Percentiles rank a stretch among this genome's conserved stretches.
Conservation (phyloP, 2,113 vertebrate genomes). For the Gavia stellata region DNA sequence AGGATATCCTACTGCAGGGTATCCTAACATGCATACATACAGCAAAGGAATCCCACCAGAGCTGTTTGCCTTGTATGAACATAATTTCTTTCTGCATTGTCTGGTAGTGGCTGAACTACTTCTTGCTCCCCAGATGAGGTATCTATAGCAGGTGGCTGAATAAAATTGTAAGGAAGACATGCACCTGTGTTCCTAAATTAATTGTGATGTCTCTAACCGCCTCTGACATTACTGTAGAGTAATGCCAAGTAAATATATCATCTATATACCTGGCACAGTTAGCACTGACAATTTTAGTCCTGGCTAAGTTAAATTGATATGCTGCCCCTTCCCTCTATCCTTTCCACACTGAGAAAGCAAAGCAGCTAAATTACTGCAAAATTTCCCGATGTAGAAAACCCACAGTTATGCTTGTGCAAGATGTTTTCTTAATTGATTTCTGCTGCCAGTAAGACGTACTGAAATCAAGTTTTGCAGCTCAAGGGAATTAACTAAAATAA, state of each 20-base stretch:
- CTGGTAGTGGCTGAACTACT: not conserved
- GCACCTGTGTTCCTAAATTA: not conserved
- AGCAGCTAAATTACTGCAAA: not conserved
- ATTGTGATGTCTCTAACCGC: not conserved
- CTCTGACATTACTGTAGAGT: not conserved
- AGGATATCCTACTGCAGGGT: not conserved
- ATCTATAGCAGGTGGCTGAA: not conserved
- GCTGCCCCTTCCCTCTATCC: not conserved
- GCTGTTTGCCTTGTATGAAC: not conserved
- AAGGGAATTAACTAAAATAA: slow-evolving; percentile 32
- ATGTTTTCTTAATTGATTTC: not conserved
- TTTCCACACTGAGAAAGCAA: not conserved
- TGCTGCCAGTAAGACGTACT: not conserved
- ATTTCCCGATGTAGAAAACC: not conserved
- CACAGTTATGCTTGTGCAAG: not conserved
- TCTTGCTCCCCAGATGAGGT: not conserved
- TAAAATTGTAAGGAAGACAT: not conserved
- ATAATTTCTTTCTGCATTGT: not conserved
- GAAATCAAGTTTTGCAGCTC: not conserved
- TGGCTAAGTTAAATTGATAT: not conserved
- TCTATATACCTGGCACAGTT: not conserved
- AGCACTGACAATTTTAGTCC: not conserved
- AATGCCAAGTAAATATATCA: not conserved
- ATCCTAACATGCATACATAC: too few species aligned
- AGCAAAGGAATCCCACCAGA: not conserved